Percentiles rank a stretch among this genome's conserved stretches.
phyloP scores from a whole-genome alignment of 2,113 vertebrate genomes.

The Rhizomys pruinosus region DNA sequence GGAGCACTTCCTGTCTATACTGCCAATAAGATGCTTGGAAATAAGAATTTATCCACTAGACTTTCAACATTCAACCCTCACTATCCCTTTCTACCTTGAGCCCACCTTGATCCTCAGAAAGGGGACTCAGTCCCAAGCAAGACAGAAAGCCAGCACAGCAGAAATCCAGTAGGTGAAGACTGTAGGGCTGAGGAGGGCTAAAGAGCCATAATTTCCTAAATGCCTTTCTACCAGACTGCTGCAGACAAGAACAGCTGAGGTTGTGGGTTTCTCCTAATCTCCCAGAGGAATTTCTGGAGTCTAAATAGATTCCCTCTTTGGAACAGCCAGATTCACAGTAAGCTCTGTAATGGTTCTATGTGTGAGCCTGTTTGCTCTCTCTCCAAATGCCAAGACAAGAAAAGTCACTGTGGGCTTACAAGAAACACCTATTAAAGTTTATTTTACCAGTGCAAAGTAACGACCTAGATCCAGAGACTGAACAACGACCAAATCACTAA shows the following conservation, averaged over 20 bases:
- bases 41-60: constrained; percentile 47
- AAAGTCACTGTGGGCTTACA: not conserved
- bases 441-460: not conserved
- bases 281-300: constrained; percentile 28
- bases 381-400: constrained; percentile 21
- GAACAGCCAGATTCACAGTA: not conserved
- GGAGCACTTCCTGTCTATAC: constrained; percentile 57
- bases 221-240: constrained; percentile 35
- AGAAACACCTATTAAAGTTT: not conserved
- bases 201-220: constrained; percentile 31
- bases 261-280: constrained; percentile 48
- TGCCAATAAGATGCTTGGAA: constrained; percentile 64
- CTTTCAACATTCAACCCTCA: not conserved
- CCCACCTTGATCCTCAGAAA: constrained; percentile 21
- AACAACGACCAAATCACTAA: not conserved
- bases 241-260: not conserved
- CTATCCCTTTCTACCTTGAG: constrained; percentile 48
- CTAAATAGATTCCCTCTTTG: constrained; percentile 44
- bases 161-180: not conserved
- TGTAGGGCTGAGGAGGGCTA: not conserved
- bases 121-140: not conserved
- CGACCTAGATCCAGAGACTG: constrained; percentile 1
- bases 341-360: not conserved
- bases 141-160: not conserved
- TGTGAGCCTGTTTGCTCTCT: constrained; percentile 9